Conservation (phyloP, 2,113 vertebrate genomes). For the Engraulis encrasicolus region DNA sequence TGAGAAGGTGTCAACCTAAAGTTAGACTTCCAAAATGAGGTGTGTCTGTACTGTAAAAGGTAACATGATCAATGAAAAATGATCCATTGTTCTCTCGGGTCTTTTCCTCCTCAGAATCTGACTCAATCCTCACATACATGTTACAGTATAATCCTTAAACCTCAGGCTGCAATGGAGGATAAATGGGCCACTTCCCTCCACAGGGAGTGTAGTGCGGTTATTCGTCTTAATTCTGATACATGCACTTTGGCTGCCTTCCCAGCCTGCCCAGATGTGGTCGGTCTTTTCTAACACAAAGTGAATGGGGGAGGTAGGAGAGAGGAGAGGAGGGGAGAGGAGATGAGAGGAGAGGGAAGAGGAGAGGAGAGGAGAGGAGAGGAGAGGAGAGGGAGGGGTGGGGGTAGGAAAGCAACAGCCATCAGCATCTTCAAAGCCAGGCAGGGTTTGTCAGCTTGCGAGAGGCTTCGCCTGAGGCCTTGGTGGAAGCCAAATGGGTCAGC, state of each 20-base stretch:
- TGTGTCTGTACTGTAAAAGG: not conserved
- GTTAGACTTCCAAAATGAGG: slow-evolving; percentile 29
- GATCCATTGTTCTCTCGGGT: slow-evolving; percentile 54
- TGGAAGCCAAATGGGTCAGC: slow-evolving; percentile 33
- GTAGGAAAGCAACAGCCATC: slow-evolving; percentile 45
- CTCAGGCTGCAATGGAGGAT: slow-evolving; percentile 56
- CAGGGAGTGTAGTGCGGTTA: slow-evolving; percentile 48
- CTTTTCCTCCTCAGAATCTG: slow-evolving; percentile 21
- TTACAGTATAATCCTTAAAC: slow-evolving; percentile 51
- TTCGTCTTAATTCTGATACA: slow-evolving; percentile 65
- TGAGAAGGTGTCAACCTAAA: slow-evolving; percentile 28
- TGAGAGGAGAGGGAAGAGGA: not conserved
- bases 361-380: slow-evolving; percentile 25
- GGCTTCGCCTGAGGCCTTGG: slow-evolving; percentile 39
- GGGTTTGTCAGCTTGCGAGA: slow-evolving; percentile 4
- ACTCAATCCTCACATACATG: slow-evolving; percentile 41
- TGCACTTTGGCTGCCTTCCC: slow-evolving; percentile 62
- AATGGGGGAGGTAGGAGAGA: too few species aligned
- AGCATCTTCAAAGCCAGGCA: slow-evolving; percentile 50
- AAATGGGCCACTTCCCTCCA: slow-evolving; percentile 65
- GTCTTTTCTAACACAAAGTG: slow-evolving; percentile 53
- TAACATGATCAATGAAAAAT: slow-evolving; percentile 39
- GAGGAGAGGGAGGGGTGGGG: not conserved
- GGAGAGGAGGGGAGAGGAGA: slow-evolving; percentile 1
- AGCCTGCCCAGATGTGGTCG: slow-evolving; percentile 51